Evolutionary conservation across 2,888 invertebrate species (phyloP).

Genomic region (Malthinus seriepunctatus): DNA sequence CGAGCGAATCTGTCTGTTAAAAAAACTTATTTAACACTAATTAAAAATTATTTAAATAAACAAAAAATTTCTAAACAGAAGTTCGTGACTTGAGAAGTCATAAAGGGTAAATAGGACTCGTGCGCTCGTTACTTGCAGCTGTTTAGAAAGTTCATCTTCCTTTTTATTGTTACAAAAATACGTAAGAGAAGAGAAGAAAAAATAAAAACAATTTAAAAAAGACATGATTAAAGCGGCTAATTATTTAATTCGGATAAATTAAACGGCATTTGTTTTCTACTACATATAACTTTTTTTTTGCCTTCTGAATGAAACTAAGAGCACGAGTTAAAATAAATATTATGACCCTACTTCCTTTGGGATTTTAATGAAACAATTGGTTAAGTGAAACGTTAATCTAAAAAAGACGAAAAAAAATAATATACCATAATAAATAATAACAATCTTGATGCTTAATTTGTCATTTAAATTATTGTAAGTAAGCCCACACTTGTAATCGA

Average conservation of each 20-base stretch:
- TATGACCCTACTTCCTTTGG: conserved; percentile 53
- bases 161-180: conserved; percentile 23
- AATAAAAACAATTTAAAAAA: conserved; percentile 6
- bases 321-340: conserved; percentile 54
- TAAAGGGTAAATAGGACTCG: conserved; percentile 22
- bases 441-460: too few relatives aligned
- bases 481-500: too few relatives aligned
- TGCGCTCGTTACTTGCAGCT: conserved; percentile 16
- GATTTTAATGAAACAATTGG: conserved; percentile 36
- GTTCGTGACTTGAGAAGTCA: conserved; percentile 10
- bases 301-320: conserved; percentile 49
- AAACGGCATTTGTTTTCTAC: conserved; percentile 48
- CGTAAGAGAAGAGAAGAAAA: background rate
- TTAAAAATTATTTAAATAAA: conserved; percentile 8
- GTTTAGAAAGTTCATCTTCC: conserved; percentile 20
- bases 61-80: conserved; percentile 9
- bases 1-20: conserved; percentile 23
- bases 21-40: conserved; percentile 4
- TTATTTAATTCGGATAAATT: conserved; percentile 53
- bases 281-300: conserved; percentile 21
- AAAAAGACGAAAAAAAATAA: conserved; percentile 20
- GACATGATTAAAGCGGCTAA: conserved; percentile 37
- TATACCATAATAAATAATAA: too few relatives aligned
- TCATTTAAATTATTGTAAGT: too few relatives aligned
- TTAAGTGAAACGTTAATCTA: conserved; percentile 33